Evolutionary conservation across 92 coral and sea anemone genomes (phyloP), one percentile per base, ranked within the genome.

Genomic region (Umimayanthus chanpuru): DNA sequence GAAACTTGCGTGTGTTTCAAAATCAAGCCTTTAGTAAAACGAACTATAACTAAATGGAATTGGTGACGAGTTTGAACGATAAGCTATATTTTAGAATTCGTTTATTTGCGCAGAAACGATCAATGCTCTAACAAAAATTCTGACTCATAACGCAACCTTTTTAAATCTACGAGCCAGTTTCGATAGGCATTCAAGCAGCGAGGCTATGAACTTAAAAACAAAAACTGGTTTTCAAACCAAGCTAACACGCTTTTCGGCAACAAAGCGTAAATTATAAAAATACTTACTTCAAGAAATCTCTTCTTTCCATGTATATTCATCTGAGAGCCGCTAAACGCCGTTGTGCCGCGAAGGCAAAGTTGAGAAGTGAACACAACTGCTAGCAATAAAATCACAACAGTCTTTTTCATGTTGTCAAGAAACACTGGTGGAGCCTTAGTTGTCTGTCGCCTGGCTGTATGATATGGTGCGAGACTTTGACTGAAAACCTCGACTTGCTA

Each of bases 271-370:
- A 56, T 61, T 14, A 1, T 61, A 23, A 9, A 61, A 61, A 1
- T 39, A 75, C 79, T 75, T 26, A 79, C 40, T 79, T 20, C 68
- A 32, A 81, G 73, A 29, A 81, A 32, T 81, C 85, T 81, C n/a
- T 81, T 81, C 29, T 53, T 36, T 15, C 41, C 72, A 6, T 21
- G 11, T 4, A 80, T 2, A 6, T 20, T 18, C 20, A 32, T 0
- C 1, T 32, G 0, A 32, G 43, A 1, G 29, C 72, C 50, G 50
- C 85, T 81, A 30, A 61, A 81, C 26, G 72, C 85, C 32, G 14
- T 16, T 32, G 71, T 61, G 2, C 53, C 85, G 5, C 56, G 47
- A 53, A 81, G 5, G 30, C n/a, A 64, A 20, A 81, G 50, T 81
- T 81, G 85, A 30, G 29, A 55, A 30, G n/a, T 32, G 2, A 81